phyloP scores from a whole-genome alignment of 2,888 invertebrate species.

The Andrena bucephala region DNA sequence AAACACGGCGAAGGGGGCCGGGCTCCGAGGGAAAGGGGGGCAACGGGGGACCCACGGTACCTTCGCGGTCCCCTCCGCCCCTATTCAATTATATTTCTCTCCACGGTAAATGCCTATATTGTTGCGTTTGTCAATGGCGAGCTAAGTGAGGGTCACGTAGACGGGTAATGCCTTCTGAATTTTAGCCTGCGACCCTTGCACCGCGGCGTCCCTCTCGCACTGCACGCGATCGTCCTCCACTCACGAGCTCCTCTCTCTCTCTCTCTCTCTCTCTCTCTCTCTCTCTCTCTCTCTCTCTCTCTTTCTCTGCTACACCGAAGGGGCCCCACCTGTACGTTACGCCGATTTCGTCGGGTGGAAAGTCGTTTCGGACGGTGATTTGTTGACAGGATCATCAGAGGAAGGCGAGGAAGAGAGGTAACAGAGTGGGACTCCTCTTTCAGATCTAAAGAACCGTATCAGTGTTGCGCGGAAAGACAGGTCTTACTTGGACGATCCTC shows the following conservation, averaged over 20 bases:
- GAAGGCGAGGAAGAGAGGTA: no score
- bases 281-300: slow-evolving; percentile 43
- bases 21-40: slow-evolving; percentile 41
- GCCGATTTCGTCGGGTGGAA: slow-evolving; percentile 41
- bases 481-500: neutral
- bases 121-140: slow-evolving; percentile 84
- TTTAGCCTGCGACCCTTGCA: slow-evolving; percentile 73
- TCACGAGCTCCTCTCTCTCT: slow-evolving; percentile 19
- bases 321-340: slow-evolving; percentile 40
- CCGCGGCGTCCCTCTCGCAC: slow-evolving; percentile 32
- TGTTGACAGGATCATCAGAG: slow-evolving; percentile 32
- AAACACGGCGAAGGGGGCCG: slow-evolving; percentile 39
- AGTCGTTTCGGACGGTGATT: slow-evolving; percentile 28
- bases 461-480: neutral
- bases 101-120: slow-evolving; percentile 85
- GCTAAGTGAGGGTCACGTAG: slow-evolving; percentile 84
- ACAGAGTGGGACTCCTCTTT: neutral
- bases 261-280: slow-evolving; percentile 44
- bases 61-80: slow-evolving; percentile 73
- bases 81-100: slow-evolving; percentile 84
- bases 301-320: slow-evolving; percentile 24
- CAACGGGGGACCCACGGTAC: slow-evolving; percentile 50
- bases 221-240: slow-evolving; percentile 29
- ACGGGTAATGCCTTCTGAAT: slow-evolving; percentile 80
- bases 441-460: neutral